These are phyloP conservation scores for Mesocentrotus franciscanus DNA, from an alignment of 53 echinoderm and acorn worm species.

Conservation along the genomic window DNA sequence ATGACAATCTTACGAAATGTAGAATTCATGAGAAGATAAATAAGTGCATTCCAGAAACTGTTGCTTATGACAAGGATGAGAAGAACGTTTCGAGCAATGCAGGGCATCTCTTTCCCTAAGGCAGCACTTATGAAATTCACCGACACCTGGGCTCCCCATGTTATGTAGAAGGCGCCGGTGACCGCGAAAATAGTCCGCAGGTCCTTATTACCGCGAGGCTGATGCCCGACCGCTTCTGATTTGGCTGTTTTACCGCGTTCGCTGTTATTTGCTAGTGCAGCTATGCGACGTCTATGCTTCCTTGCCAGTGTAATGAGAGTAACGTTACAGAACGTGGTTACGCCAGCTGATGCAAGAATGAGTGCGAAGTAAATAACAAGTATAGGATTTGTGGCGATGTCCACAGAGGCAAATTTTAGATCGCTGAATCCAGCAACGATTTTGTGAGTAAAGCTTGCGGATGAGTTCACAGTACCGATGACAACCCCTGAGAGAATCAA, in stretches of 20 bases:
- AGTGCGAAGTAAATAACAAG: slow-evolving; percentile 49
- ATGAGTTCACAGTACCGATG: slow-evolving; percentile 50
- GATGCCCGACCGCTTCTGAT: background rate
- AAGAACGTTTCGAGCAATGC: slow-evolving; percentile 41
- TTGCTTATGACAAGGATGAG: slow-evolving; percentile 58
- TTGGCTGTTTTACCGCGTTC: slow-evolving; percentile 11
- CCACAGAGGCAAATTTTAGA: slow-evolving; percentile 52
- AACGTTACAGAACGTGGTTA: slow-evolving; percentile 57
- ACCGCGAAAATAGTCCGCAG: slow-evolving; percentile 58
- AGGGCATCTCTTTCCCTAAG: slow-evolving; percentile 18
- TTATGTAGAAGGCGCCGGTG: slow-evolving; percentile 59
- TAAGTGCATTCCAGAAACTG: slow-evolving; percentile 61
- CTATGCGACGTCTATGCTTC: slow-evolving; percentile 56
- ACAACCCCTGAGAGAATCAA: slow-evolving; percentile 22
- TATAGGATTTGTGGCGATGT: slow-evolving; percentile 41
- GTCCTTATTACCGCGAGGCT: slow-evolving; percentile 37
- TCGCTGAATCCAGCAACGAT: background rate
- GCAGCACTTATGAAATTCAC: slow-evolving; percentile 60
- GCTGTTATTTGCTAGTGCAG: background rate
- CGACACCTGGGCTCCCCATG: slow-evolving; percentile 64
- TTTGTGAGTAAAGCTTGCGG: slow-evolving; percentile 55
- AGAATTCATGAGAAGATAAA: slow-evolving; percentile 56
- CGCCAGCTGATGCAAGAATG: slow-evolving; percentile 46
- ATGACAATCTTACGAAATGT: slow-evolving; percentile 25
- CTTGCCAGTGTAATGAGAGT: slow-evolving; percentile 32